Base-by-base conservation (phyloP, 2,797 vertebrate genomes). In the Emys orbicularis region DNA sequence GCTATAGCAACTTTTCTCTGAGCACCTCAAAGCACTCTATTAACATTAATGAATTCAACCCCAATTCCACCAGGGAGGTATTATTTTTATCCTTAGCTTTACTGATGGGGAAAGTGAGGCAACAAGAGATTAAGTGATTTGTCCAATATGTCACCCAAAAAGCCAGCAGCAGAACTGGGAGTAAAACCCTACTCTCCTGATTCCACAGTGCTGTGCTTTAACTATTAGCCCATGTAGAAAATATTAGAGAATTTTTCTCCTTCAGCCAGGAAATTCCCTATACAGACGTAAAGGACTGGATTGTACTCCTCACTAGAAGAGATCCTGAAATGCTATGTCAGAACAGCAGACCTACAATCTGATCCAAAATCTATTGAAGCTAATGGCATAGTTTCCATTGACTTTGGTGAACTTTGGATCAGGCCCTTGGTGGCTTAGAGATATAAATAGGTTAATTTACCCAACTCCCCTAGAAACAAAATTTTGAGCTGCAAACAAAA, bases 381-480 rank as follows among this genome's bases (percentile, higher is more conserved):
- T 91, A 97, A 96, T 95, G 92, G 92, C 95, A 95, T 94, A 93
- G 94, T 97, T 97, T 96, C 81, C 90, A 94, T 54, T 92, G 95
- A 96, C 95, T 97, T 97, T 49, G 87, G 90, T 47, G 86, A 93
- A 93, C 84, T 97, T 97, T 97, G 95, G 92, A 97, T 96, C 91
- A 96, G 92, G 90, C 81, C 94, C 93, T 84, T 91, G 89, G 95
- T 95, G 87, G 80, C 96, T 94, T 97, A 94, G 90, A 95, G 88
- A 93, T 92, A 95, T 88, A 97, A 97, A 97, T 94, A 94, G 94
- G 96, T 98, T 97, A 97, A 95, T 92, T 97, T 96, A 84, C 93
- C 83, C 95, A 84, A 77, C 93, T 98, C 88, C 79, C 92, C 88
- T 95, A 96, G 96, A 97, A 98, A 97, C 95, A 97, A 98, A 93